A percentile compares a stretch with the other conserved stretches of the same genome.
Evolutionary conservation across 2,888 invertebrate species (phyloP).

Genomic region (Eristalis pertinax): DNA sequence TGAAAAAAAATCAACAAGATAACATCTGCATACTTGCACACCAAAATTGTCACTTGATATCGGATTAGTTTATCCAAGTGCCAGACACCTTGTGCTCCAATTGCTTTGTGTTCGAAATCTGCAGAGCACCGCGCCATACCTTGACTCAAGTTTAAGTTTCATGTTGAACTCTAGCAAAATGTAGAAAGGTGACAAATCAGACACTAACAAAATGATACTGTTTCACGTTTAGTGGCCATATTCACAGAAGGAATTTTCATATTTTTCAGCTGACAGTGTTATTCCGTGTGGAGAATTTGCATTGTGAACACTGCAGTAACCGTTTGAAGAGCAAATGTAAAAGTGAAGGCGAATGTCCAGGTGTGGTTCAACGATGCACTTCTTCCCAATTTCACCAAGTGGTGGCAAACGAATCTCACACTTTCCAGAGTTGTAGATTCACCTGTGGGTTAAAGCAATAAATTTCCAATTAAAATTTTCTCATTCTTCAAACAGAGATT

Average conservation of each 20-base stretch:
- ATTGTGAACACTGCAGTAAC: slow-evolving; percentile 23
- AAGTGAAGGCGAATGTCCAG: background rate
- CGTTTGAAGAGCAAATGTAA: background rate
- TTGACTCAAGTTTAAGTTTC: slow-evolving; percentile 14
- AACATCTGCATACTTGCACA: slow-evolving; percentile 32
- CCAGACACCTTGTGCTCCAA: slow-evolving; percentile 43
- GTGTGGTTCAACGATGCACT: slow-evolving; percentile 33
- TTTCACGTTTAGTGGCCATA: slow-evolving; percentile 24
- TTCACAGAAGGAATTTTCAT: slow-evolving; percentile 48
- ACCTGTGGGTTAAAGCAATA: slow-evolving; percentile 59
- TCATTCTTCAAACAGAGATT: slow-evolving; percentile 56
- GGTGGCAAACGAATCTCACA: slow-evolving; percentile 5
- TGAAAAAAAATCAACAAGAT: slow-evolving; percentile 26
- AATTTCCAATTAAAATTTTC: slow-evolving; percentile 69
- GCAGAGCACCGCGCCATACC: slow-evolving; percentile 6
- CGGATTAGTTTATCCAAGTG: slow-evolving; percentile 42
- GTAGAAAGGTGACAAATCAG: background rate
- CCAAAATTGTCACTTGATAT: slow-evolving; percentile 6
- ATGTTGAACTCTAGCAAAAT: background rate
- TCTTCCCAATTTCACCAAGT: slow-evolving; percentile 42
- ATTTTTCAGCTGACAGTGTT: slow-evolving; percentile 40
- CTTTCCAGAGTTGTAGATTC: background rate
- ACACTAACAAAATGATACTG: background rate
- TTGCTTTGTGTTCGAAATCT: slow-evolving; percentile 23
- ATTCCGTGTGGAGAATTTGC: slow-evolving; percentile 32